phyloP scores from a whole-genome alignment of 2,113 vertebrate species.

The Pterophyllum scalare region DNA sequence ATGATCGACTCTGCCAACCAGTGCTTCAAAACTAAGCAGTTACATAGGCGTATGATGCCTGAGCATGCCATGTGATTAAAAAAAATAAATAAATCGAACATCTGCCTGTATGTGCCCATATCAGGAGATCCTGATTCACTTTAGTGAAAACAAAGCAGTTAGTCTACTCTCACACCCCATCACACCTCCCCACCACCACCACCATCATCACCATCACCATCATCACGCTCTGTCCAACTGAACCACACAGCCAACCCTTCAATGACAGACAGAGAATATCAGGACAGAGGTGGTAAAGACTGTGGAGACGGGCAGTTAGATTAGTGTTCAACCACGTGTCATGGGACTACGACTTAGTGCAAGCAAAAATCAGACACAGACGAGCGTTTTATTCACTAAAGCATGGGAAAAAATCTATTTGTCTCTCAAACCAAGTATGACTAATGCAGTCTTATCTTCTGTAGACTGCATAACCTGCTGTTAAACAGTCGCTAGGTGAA shows the following conservation, averaged over 20 bases:
- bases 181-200: fast-evolving
- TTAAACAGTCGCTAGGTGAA: too few species aligned
- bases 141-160: constrained; percentile 11
- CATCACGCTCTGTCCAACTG: neutral
- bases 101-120: neutral
- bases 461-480: too few species aligned
- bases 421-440: too few species aligned
- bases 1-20: neutral
- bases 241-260: neutral
- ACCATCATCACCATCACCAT: too few species aligned
- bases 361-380: neutral
- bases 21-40: neutral
- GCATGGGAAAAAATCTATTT: too few species aligned
- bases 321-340: neutral
- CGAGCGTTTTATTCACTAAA: neutral
- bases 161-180: neutral
- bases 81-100: neutral
- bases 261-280: neutral
- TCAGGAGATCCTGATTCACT: neutral
- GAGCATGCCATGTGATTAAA: neutral
- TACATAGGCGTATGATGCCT: neutral
- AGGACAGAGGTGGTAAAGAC: neutral
- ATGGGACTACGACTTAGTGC: neutral
- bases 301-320: neutral
- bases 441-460: too few species aligned